Conservation (phyloP, 2,888 invertebrate species). For the Seira sanloemensis region DNA sequence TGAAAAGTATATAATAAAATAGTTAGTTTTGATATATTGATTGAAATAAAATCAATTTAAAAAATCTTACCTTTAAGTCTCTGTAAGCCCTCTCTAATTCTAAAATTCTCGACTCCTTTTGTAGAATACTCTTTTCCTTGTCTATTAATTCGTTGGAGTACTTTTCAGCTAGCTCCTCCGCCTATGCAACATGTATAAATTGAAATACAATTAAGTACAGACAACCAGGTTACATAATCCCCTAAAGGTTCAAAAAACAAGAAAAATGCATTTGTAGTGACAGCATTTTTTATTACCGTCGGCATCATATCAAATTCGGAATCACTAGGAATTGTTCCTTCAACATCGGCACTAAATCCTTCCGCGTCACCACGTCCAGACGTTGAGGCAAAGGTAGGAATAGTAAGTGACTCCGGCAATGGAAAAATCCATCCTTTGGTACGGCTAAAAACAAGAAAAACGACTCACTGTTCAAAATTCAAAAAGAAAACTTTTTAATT, state of each 20-base stretch:
- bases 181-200: slow-evolving; percentile 9
- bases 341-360: background rate
- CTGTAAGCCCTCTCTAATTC: slow-evolving; percentile 86
- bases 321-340: slow-evolving; percentile 7
- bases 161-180: slow-evolving; percentile 56
- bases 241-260: background rate
- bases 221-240: background rate
- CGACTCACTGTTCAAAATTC: background rate
- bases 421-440: slow-evolving; percentile 37
- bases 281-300: slow-evolving; percentile 22
- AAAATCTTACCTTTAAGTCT: slow-evolving; percentile 79
- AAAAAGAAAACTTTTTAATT: background rate
- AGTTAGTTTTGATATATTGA: too few relatives aligned
- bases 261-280: background rate
- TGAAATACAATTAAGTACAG: background rate
- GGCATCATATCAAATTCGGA: slow-evolving; percentile 43
- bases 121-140: slow-evolving; percentile 81
- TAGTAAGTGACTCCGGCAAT: background rate
- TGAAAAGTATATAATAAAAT: background rate
- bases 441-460: slow-evolving; percentile 36
- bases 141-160: slow-evolving; percentile 76
- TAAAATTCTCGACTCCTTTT: slow-evolving; percentile 83
- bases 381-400: background rate
- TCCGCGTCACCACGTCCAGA: background rate
- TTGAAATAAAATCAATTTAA: too few relatives aligned